Evolutionary conservation across 2,888 invertebrate species (phyloP), one percentile per base, ranked within the genome.

Genomic region (Operophtera brumata): DNA sequence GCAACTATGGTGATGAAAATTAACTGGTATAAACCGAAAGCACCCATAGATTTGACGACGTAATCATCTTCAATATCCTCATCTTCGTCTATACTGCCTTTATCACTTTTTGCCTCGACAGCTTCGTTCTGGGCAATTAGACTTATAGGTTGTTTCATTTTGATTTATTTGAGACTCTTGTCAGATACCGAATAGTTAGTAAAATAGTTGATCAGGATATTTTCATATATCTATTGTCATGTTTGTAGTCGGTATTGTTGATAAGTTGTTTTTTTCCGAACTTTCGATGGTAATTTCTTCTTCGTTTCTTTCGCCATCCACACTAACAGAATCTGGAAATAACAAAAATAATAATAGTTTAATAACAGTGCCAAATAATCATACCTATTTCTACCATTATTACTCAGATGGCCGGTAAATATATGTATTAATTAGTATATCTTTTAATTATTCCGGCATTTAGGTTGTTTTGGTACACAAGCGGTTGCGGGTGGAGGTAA

Each of bases 1-100:
- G 65, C 51, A 6, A 65, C 70, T 5, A 71, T 54, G 0, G 60
- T 12, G 26, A 72, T 71, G 7, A 67, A 64, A 8, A 65, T 47
- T 0, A 70, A 67, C 63, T 84, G 82, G 75, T 80, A 80, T 6
- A 63, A 14, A 6, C 83, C 83, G 28, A 78, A 76, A 0, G 73
- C 69, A 20, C 83, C 84, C 47, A 82, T 81, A 0, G 75, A 72
- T 48, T 75, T 73, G 3, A 70, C 71, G 1, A 84, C 57, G 51
- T 83, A 84, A 59, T 85, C 82, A 45, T 77, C 71, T 48, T 77
- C 69, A 26, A 59, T 11, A 6, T 53, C 44, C 12, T 58, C 51
- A 9, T 46, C 39, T 20, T 56, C 45, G 10, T 50, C 34, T 35
- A n/a, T 41, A 12, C 20, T 40, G 9, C 35, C 35, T 37, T 20